Conservation (phyloP, 2,113 vertebrate species). For the Desmodus rotundus region DNA sequence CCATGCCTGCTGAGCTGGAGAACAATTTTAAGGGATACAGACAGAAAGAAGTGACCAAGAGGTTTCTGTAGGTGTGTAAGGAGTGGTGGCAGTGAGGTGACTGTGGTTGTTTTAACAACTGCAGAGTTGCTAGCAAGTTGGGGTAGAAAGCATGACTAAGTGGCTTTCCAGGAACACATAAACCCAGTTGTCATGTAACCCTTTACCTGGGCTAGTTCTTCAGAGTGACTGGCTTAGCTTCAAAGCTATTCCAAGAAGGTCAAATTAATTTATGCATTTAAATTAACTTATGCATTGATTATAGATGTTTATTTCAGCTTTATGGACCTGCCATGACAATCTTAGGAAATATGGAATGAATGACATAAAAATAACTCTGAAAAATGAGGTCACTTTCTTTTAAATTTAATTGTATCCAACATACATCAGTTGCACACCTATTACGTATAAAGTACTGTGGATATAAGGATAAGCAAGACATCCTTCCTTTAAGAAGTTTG, state of each 20-base stretch:
- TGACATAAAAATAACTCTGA: neutral
- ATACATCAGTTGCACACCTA: neutral
- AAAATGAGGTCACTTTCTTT: neutral
- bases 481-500: neutral
- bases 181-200: neutral
- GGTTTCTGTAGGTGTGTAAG: neutral
- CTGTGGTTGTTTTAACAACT: neutral
- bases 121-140: neutral
- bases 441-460: neutral
- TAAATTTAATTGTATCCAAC: neutral
- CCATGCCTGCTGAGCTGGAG: too few species aligned
- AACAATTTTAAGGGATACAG: neutral
- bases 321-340: neutral
- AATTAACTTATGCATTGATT: neutral
- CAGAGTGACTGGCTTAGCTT: neutral
- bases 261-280: neutral
- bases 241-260: neutral
- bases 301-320: neutral
- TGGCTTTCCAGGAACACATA: neutral
- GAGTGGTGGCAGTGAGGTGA: neutral
- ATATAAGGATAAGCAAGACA: neutral
- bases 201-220: neutral
- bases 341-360: constrained; percentile 6
- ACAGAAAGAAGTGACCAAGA: neutral
- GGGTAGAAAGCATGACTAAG: neutral